These are phyloP conservation scores for Eupithecia exiguata DNA, from an alignment of 2,888 invertebrate species.

Conservation along the genomic window DNA sequence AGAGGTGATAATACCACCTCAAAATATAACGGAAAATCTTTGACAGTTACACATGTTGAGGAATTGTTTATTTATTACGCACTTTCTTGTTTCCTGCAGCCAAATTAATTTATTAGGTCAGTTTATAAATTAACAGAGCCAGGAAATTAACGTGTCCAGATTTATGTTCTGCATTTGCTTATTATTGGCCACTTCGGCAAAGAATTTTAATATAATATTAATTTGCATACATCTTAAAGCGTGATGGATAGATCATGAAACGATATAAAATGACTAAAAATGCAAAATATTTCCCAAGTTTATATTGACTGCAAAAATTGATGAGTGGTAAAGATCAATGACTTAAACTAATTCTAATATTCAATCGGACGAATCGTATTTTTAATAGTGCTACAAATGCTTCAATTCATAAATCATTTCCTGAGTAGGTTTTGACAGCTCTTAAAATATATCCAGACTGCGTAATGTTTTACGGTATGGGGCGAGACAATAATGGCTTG, in stretches of 20 bases:
- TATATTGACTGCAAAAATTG: not conserved
- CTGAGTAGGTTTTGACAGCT: slow-evolving; percentile 69
- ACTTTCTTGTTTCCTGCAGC: slow-evolving; percentile 75
- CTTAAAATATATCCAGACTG: slow-evolving; percentile 70
- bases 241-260: not conserved
- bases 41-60: slow-evolving; percentile 66
- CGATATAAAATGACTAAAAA: not conserved
- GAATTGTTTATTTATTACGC: slow-evolving; percentile 73
- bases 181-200: slow-evolving; percentile 17
- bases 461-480: slow-evolving; percentile 84
- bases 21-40: slow-evolving; percentile 60
- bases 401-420: slow-evolving; percentile 33
- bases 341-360: not conserved
- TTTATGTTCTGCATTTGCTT: slow-evolving; percentile 56
- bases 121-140: slow-evolving; percentile 71
- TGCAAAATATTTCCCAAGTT: not conserved
- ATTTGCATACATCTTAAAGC: not conserved
- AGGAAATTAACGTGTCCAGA: slow-evolving; percentile 67
- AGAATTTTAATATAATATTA: slow-evolving; percentile 22
- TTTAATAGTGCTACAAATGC: slow-evolving; percentile 19
- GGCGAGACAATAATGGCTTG: slow-evolving; percentile 84
- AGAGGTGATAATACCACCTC: slow-evolving; percentile 65
- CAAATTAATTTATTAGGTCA: slow-evolving; percentile 78
- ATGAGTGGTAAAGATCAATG: not conserved
- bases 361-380: not conserved